These are phyloP conservation scores for Dione vanillae DNA, from an alignment of 2,888 invertebrate genomes.

Conservation along the genomic window DNA sequence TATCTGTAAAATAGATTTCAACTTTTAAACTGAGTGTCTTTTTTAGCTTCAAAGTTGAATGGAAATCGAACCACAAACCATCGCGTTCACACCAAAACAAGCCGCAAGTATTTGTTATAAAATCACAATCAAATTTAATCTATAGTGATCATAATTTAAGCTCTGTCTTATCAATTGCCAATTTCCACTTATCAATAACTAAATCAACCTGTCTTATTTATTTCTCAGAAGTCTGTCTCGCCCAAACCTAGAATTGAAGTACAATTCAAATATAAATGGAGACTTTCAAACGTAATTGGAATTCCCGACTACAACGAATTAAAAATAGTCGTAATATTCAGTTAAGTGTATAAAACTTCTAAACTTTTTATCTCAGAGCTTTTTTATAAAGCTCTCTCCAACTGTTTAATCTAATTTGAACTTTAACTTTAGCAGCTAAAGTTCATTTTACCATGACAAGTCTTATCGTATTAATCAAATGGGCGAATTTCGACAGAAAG, in stretches of 20 bases:
- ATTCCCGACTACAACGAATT: constrained; percentile 15
- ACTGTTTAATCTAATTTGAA: background rate
- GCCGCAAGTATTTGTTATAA: no score
- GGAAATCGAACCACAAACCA: no score
- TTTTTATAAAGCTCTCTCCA: constrained; percentile 4
- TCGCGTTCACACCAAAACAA: no score
- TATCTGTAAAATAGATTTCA: no score
- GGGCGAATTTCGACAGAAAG: constrained; percentile 35
- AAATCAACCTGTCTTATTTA: no score
- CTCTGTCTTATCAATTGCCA: no score
- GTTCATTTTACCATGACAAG: constrained; percentile 1
- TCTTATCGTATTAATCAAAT: constrained; percentile 25
- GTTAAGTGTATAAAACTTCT: constrained; percentile 24
- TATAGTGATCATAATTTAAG: no score
- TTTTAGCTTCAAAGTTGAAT: no score
- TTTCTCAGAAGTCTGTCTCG: no score
- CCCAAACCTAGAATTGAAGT: background rate
- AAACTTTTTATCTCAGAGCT: constrained; percentile 22
- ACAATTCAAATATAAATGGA: constrained; percentile 6
- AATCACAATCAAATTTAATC: no score
- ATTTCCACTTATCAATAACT: no score
- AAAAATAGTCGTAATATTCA: constrained; percentile 27
- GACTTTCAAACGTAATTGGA: constrained; percentile 14
- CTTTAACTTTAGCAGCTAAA: background rate
- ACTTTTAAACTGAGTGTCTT: no score